Evolutionary conservation across 2,113 vertebrate genomes (phyloP).

Genomic region (Otocyon megalotis): DNA sequence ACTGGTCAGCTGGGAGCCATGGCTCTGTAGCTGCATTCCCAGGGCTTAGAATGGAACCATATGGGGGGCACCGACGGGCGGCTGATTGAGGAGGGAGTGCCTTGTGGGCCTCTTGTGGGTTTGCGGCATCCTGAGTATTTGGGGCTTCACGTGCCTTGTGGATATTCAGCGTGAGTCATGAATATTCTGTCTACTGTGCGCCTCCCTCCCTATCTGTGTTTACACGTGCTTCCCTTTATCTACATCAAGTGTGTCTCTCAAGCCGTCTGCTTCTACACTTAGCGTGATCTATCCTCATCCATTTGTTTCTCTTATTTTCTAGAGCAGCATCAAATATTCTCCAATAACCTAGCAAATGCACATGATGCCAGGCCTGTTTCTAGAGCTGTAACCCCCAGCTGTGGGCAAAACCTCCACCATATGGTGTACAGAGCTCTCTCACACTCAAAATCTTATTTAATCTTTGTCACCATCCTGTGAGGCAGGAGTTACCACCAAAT

Average conservation of each 20-base stretch:
- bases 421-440: background rate
- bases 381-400: background rate
- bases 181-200: slow-evolving; percentile 39
- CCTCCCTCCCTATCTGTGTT: background rate
- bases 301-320: background rate
- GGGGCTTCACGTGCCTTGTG: background rate
- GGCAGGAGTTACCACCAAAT: background rate
- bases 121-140: background rate
- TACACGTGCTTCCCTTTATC: background rate
- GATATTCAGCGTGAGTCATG: slow-evolving; percentile 29
- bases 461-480: background rate
- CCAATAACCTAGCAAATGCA: background rate
- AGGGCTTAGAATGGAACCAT: too few species aligned
- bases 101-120: background rate
- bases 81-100: background rate
- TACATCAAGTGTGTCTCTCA: background rate
- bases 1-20: background rate
- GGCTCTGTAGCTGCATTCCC: background rate
- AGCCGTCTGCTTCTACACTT: background rate
- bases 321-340: background rate
- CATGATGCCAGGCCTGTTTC: background rate
- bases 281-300: background rate
- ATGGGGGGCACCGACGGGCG: background rate
- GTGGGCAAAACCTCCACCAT: background rate
- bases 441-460: background rate